A percentile compares a stretch with the other conserved stretches of the same genome.
Evolutionary conservation across 2,113 vertebrate species (phyloP).

Genomic region (Potamarius usumacintae): DNA sequence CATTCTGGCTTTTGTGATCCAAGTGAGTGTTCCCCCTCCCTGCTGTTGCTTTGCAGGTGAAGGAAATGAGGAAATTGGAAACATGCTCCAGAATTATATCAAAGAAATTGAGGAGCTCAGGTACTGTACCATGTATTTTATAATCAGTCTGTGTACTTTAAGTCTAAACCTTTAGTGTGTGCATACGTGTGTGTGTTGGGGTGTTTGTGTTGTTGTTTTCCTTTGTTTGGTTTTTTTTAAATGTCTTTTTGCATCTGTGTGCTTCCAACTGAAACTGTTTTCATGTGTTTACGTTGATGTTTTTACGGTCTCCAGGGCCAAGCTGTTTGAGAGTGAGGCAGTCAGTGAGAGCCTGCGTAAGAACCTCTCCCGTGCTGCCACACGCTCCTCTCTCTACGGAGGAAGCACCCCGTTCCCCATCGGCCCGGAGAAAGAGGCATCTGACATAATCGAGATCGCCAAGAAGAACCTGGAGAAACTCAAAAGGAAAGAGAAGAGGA

Average conservation of each 20-base stretch:
- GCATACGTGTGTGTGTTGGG: not conserved
- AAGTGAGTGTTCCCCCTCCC: not conserved
- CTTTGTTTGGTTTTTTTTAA: too few species aligned
- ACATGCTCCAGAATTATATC: slow-evolving; percentile 98
- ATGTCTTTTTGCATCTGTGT: too few species aligned
- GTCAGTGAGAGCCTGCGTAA: slow-evolving; percentile 90
- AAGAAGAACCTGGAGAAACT: slow-evolving; percentile 95
- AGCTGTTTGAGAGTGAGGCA: slow-evolving; percentile 93
- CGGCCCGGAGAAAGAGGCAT: slow-evolving; percentile 85
- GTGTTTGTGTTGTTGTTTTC: not conserved
- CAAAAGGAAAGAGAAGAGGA: slow-evolving; percentile 91
- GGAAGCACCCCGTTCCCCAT: slow-evolving; percentile 76
- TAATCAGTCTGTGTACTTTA: not conserved
- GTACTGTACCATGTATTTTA: slow-evolving; percentile 63
- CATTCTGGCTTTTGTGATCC: not conserved
- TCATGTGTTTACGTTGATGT: not conserved
- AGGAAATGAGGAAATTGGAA: slow-evolving; percentile 93
- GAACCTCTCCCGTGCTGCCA: slow-evolving; percentile 83
- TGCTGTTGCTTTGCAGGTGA: slow-evolving; percentile 78
- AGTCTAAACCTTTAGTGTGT: not conserved
- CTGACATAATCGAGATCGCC: slow-evolving; percentile 91
- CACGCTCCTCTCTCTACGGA: slow-evolving; percentile 79
- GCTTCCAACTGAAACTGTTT: too few species aligned
- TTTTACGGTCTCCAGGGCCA: slow-evolving; percentile 75
- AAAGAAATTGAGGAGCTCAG: slow-evolving; percentile 98